phyloP scores from a whole-genome alignment of 2,113 vertebrate genomes.

The Megaceryle maxima region DNA sequence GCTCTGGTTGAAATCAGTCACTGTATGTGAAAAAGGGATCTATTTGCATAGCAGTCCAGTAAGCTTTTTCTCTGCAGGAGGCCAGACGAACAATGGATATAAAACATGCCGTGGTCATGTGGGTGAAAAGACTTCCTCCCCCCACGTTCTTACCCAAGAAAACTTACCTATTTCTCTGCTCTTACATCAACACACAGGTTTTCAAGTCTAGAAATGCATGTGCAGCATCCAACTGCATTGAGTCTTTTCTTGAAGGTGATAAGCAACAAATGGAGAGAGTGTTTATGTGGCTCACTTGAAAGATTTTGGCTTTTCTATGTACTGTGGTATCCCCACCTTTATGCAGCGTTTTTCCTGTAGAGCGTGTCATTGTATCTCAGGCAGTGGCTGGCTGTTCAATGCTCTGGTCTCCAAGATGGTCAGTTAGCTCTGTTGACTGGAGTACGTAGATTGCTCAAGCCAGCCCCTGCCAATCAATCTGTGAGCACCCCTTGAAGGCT shows the following conservation, averaged over 20 bases:
- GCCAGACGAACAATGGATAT: background rate
- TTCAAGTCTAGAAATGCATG: background rate
- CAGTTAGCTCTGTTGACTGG: background rate
- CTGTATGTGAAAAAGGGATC: background rate
- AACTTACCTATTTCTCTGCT: background rate
- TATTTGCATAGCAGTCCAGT: background rate
- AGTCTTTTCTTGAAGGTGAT: background rate
- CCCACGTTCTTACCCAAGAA: background rate
- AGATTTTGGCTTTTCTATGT: background rate
- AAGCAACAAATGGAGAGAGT: background rate
- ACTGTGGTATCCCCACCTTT: fast-evolving
- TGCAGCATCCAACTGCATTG: background rate
- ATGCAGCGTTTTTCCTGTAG: background rate
- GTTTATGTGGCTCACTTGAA: background rate
- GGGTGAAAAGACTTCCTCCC: background rate
- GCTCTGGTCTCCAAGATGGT: background rate
- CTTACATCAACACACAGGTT: background rate
- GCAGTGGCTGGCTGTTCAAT: background rate
- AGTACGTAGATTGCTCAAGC: background rate
- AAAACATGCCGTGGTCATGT: background rate
- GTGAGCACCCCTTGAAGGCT: background rate
- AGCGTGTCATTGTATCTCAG: background rate
- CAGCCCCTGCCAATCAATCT: background rate
- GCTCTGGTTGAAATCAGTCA: background rate
- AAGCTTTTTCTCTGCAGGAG: background rate